phyloP scores from a whole-genome alignment of 2,888 invertebrate species.

The Coenonympha arcania region DNA sequence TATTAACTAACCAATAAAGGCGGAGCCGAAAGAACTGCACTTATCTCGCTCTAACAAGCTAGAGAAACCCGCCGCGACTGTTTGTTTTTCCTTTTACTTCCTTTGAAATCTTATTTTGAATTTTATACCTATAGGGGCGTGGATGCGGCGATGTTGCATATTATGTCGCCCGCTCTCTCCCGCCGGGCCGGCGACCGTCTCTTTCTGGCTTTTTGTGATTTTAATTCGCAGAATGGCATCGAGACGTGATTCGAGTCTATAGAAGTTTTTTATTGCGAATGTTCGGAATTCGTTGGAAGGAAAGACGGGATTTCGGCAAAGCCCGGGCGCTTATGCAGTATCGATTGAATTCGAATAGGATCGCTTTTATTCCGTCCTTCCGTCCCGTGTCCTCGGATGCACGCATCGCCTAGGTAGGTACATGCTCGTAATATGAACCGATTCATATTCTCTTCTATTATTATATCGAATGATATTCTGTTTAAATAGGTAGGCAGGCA shows the following conservation, averaged over 20 bases:
- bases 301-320: slow-evolving; percentile 54
- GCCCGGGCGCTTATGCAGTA: slow-evolving; percentile 40
- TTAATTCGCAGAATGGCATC: slow-evolving; percentile 72
- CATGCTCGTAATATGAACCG: background rate
- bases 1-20: slow-evolving; percentile 60
- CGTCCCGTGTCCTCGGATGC: slow-evolving; percentile 13
- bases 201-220: slow-evolving; percentile 70
- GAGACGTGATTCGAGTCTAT: slow-evolving; percentile 69
- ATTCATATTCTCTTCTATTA: too few relatives aligned
- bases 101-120: slow-evolving; percentile 73
- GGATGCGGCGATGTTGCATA: slow-evolving; percentile 75
- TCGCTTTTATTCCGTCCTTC: slow-evolving; percentile 27
- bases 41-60: slow-evolving; percentile 63
- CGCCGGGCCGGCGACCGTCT: slow-evolving; percentile 45
- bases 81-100: slow-evolving; percentile 71
- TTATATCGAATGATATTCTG: background rate
- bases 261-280: slow-evolving; percentile 64
- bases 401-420: background rate
- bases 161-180: slow-evolving; percentile 68
- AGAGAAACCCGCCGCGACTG: slow-evolving; percentile 60
- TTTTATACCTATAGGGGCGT: slow-evolving; percentile 73
- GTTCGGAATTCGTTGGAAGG: slow-evolving; percentile 59
- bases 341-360: slow-evolving; percentile 46
- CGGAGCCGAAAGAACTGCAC: slow-evolving; percentile 44
- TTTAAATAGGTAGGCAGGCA: background rate